phyloP scores from a whole-genome alignment of 2,888 invertebrate species.

The Operophtera brumata region DNA sequence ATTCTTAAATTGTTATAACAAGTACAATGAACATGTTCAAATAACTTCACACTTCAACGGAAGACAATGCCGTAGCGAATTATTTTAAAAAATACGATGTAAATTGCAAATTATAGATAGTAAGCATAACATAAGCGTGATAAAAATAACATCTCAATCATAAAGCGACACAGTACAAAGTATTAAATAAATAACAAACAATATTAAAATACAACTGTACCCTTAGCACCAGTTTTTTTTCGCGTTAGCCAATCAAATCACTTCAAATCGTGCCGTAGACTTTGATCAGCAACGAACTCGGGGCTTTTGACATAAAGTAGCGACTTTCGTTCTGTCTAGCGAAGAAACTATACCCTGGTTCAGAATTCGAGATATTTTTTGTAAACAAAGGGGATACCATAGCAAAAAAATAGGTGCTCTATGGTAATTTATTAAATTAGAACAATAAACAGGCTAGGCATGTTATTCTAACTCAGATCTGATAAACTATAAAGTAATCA shows the following conservation, averaged over 20 bases:
- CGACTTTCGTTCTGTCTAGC: no score
- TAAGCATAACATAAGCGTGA: constrained; percentile 1
- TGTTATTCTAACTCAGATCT: no score
- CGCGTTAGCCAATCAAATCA: background rate
- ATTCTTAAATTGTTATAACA: constrained; percentile 24
- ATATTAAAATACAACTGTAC: constrained; percentile 12
- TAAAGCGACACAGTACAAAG: constrained; percentile 8
- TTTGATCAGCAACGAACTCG: background rate
- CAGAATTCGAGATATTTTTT: no score
- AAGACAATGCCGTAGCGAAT: constrained; percentile 52
- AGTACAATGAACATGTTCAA: constrained; percentile 6
- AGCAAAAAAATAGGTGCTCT: no score
- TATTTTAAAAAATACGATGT: background rate
- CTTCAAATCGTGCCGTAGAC: background rate
- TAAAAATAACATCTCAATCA: constrained; percentile 8
- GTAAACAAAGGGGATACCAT: no score
- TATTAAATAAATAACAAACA: constrained; percentile 13
- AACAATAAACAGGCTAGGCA: no score
- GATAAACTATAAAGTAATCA: no score
- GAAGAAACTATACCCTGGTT: no score
- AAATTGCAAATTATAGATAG: background rate
- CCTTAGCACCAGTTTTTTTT: constrained; percentile 13
- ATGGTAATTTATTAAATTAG: no score
- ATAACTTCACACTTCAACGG: constrained; percentile 55
- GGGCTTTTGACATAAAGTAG: no score